Conservation (phyloP, 2,888 invertebrate species). For the Apotomis turbidana region DNA sequence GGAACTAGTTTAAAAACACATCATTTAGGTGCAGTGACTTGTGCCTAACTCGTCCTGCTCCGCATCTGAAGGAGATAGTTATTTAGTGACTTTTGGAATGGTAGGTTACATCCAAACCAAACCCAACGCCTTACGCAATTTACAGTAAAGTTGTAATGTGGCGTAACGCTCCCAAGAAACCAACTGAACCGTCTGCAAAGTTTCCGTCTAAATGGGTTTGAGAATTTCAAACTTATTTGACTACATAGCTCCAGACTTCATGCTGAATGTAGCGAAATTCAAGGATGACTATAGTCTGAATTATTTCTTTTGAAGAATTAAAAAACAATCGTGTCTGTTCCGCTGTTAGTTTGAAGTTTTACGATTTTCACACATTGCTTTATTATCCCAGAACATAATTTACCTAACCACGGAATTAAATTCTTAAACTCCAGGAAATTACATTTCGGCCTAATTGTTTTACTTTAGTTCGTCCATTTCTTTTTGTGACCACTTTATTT, state of each 20-base stretch:
- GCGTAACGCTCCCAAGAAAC: constrained; percentile 18
- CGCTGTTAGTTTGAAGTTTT: too few species aligned
- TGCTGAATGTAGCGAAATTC: background rate
- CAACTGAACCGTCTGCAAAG: constrained; percentile 32
- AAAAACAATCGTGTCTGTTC: too few species aligned
- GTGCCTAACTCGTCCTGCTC: background rate
- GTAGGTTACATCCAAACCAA: background rate
- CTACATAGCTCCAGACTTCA: background rate
- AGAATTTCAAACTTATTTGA: constrained; percentile 35
- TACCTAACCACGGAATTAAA: too few species aligned
- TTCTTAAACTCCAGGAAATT: too few species aligned
- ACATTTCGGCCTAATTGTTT: too few species aligned
- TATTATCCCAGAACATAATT: too few species aligned
- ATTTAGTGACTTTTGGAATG: background rate
- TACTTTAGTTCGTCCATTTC: too few species aligned
- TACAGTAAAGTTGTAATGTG: constrained; percentile 12
- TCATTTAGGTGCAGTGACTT: background rate
- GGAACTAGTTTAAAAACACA: too few species aligned
- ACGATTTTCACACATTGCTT: too few species aligned
- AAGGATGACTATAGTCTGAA: background rate
- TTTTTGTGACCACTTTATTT: too few species aligned
- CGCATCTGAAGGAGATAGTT: background rate
- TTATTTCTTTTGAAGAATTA: background rate
- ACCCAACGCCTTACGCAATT: background rate
- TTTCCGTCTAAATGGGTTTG: constrained; percentile 30